Evolutionary conservation across 2,888 invertebrate species (phyloP).

Genomic region (Brachypalpus laphriformis): DNA sequence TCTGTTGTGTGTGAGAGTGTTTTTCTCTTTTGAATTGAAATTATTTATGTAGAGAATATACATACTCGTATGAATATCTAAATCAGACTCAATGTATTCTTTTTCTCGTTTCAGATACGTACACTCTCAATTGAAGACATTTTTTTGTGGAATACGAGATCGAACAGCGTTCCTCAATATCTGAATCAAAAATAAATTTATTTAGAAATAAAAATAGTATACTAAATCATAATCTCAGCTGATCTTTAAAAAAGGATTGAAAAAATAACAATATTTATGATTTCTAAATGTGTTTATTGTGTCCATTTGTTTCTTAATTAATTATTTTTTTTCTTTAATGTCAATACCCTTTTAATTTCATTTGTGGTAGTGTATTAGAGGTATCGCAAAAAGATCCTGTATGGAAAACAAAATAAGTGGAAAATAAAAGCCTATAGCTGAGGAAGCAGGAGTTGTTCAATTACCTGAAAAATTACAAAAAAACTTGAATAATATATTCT

Average conservation of each 20-base stretch:
- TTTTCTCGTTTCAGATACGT: background rate
- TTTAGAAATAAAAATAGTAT: background rate
- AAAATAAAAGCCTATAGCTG: background rate
- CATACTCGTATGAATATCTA: too few species aligned
- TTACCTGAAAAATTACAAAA: too few species aligned
- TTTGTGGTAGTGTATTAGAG: constrained; percentile 6
- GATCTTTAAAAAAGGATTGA: too few species aligned
- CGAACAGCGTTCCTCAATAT: background rate
- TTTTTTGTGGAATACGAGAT: background rate
- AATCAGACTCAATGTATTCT: too few species aligned
- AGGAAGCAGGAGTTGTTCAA: background rate
- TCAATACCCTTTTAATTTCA: background rate
- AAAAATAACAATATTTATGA: background rate
- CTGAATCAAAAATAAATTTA: background rate
- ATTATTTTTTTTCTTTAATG: background rate
- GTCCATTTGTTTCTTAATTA: background rate
- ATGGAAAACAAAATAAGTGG: background rate
- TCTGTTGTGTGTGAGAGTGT: too few species aligned
- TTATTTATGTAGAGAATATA: too few species aligned
- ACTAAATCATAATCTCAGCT: background rate
- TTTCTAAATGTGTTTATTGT: background rate
- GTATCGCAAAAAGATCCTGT: background rate
- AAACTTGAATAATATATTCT: background rate
- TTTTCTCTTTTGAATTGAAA: too few species aligned
- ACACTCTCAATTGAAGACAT: background rate